A percentile compares a stretch with the other conserved stretches of the same genome.
Evolutionary conservation across 1,140 invertebrate genomes (phyloP).

Genomic region (Pachypsylla venusta): DNA sequence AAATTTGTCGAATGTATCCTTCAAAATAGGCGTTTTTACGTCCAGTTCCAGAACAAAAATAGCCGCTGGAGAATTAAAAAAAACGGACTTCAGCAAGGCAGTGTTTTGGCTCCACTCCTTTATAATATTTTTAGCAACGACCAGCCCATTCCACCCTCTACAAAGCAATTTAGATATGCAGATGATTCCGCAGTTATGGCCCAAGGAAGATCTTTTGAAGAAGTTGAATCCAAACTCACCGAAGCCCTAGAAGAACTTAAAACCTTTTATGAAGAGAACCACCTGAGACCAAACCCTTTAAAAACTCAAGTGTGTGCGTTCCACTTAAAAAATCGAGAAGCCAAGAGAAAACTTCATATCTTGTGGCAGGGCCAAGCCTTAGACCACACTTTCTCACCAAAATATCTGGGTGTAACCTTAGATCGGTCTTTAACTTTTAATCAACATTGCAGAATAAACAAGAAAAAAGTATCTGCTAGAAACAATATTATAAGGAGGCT

Average conservation of each 20-base stretch:
- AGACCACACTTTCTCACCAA: no score
- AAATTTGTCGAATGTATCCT: conserved; percentile 5
- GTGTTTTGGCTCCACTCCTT: background rate
- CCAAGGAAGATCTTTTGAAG: no score
- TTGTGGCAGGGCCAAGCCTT: no score
- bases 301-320: conserved; percentile 7
- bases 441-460: background rate
- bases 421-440: conserved; percentile 12
- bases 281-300: background rate
- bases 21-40: conserved; percentile 16
- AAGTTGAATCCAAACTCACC: background rate
- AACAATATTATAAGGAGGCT: no score
- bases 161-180: no score
- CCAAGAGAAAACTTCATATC: no score
- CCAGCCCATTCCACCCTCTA: conserved; percentile 2
- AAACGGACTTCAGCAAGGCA: conserved; percentile 6
- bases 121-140: background rate
- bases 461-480: no score
- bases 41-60: no score
- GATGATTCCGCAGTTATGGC: no score
- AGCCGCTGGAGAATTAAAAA: conserved; percentile 1
- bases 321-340: conserved; percentile 1
- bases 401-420: conserved; percentile 10
- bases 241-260: background rate
- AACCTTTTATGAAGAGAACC: background rate